Evolutionary conservation across 2,888 invertebrate genomes (phyloP).

Genomic region (Hydropsyche betteni): DNA sequence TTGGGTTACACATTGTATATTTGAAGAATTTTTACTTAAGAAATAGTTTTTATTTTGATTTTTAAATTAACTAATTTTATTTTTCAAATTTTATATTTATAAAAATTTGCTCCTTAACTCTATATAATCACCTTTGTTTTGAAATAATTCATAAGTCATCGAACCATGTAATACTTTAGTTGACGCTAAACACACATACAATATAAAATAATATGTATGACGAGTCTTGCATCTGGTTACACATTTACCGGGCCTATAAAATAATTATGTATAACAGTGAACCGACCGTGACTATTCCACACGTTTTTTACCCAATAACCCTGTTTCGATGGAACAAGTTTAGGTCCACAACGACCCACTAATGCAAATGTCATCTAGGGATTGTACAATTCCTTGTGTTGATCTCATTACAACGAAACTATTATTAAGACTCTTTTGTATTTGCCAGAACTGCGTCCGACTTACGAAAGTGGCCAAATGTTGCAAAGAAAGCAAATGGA

Average conservation of each 20-base stretch:
- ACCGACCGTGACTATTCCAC: slow-evolving; percentile 38
- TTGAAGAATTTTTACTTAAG: no score
- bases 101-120: not conserved
- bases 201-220: not conserved
- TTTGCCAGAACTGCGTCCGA: no score
- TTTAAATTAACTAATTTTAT: no score
- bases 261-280: slow-evolving; percentile 40
- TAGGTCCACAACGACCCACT: slow-evolving; percentile 15
- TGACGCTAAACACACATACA: not conserved
- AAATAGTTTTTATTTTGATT: no score
- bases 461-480: no score
- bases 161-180: slow-evolving; percentile 17
- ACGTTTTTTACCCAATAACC: slow-evolving; percentile 41
- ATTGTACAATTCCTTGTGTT: no score
- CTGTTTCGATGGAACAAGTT: slow-evolving; percentile 33
- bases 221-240: not conserved
- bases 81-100: no score
- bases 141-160: not conserved
- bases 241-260: slow-evolving; percentile 19
- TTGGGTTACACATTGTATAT: no score
- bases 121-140: not conserved
- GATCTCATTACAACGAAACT: no score
- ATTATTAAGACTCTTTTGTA: no score
- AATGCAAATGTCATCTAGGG: not conserved
- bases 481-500: no score